Evolutionary conservation across 2,113 vertebrate genomes (phyloP).

Genomic region (Pavo muticus): DNA sequence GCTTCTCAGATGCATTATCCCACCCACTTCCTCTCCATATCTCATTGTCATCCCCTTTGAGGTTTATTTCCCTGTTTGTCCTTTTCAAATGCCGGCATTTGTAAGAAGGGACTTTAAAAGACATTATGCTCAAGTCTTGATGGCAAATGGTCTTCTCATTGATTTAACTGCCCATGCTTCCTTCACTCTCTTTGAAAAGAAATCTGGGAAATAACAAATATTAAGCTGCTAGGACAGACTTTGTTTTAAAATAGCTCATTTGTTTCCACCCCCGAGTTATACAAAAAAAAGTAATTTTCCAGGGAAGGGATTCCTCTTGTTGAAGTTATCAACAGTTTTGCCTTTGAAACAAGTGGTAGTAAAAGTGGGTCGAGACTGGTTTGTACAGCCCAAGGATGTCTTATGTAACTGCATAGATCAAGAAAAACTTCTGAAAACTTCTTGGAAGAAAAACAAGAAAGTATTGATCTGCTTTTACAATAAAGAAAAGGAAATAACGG

Average conservation of each 20-base stretch:
- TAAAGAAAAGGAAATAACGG: constrained; percentile 52
- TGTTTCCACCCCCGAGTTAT: background rate
- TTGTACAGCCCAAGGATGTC: background rate
- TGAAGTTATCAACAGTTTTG: background rate
- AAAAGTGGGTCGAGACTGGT: background rate
- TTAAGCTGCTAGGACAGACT: background rate
- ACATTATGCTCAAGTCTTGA: constrained; percentile 12
- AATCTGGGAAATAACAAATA: constrained; percentile 36
- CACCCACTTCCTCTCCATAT: constrained; percentile 59
- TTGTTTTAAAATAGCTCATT: background rate
- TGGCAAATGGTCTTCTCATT: background rate
- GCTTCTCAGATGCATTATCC: constrained; percentile 29
- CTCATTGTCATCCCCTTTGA: constrained; percentile 50
- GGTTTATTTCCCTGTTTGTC: constrained; percentile 45
- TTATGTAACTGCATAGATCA: background rate
- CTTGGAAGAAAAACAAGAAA: constrained; percentile 32
- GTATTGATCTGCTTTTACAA: constrained; percentile 21
- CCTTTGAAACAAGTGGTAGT: background rate
- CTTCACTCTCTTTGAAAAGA: background rate
- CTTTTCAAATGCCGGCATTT: constrained; percentile 55
- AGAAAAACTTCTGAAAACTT: background rate
- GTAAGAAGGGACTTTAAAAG: constrained; percentile 43
- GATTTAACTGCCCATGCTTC: background rate
- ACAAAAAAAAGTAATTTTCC: background rate
- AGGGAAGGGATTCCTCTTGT: background rate